Conservation (phyloP, 1,140 invertebrate species). For the Paramacrobiotus metropolitanus region DNA sequence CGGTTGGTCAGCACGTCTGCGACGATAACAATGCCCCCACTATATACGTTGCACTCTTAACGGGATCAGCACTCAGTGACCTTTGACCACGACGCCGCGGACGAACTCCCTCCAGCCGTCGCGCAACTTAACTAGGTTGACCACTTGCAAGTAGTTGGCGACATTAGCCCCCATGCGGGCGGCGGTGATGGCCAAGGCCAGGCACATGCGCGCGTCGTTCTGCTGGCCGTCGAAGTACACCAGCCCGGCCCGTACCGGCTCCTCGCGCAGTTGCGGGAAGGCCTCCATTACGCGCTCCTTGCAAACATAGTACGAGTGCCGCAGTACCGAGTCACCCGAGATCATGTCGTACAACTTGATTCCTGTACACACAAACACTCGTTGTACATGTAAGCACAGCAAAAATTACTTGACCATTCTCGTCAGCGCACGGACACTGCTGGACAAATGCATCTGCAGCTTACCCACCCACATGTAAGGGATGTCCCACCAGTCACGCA, state of each 20-base stretch:
- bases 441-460: too few species aligned
- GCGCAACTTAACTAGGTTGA: slow-evolving; percentile 46
- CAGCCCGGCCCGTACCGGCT: slow-evolving; percentile 77
- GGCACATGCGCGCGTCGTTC: slow-evolving; percentile 94
- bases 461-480: slow-evolving; percentile 73
- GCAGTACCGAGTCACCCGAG: slow-evolving; percentile 76
- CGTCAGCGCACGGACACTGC: too few species aligned
- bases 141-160: slow-evolving; percentile 70
- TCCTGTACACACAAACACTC: slow-evolving; percentile 26
- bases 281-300: slow-evolving; percentile 79
- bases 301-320: slow-evolving; percentile 76
- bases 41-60: too few species aligned
- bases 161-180: slow-evolving; percentile 79
- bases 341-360: slow-evolving; percentile 97
- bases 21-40: too few species aligned
- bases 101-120: slow-evolving; percentile 29
- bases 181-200: slow-evolving; percentile 79
- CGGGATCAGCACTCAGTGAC: too few species aligned
- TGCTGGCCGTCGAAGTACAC: slow-evolving; percentile 99
- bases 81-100: slow-evolving; percentile 14
- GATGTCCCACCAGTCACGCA: slow-evolving; percentile 95
- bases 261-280: slow-evolving; percentile 82
- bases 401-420: too few species aligned
- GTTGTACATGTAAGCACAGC: neutral
- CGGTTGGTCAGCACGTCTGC: slow-evolving; percentile 32